Percentiles rank a stretch among this genome's conserved stretches.
phyloP scores from a whole-genome alignment of 2,797 vertebrate species.

The Pteronotus mesoamericanus region DNA sequence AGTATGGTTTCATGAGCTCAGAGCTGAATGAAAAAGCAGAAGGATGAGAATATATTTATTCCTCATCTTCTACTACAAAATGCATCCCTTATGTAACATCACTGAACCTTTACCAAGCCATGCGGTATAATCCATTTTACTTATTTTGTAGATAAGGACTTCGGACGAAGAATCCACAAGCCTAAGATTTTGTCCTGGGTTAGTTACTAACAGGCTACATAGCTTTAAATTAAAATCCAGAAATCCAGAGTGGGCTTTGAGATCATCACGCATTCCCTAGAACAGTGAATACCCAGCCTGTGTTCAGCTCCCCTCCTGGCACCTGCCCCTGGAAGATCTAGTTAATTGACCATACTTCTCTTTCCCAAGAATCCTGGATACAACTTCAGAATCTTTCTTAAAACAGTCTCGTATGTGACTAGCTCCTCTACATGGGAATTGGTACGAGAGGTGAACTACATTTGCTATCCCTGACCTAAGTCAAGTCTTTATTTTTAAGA shows the following conservation, averaged over 20 bases:
- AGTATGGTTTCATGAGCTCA: background rate
- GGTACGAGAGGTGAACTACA: background rate
- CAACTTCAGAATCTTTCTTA: background rate
- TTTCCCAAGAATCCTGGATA: background rate
- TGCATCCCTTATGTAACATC: accelerated
- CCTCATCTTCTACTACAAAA: background rate
- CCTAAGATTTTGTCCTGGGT: background rate
- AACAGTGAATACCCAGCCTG: background rate
- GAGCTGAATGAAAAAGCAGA: background rate
- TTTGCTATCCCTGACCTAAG: background rate
- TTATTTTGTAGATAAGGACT: background rate
- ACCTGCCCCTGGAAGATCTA: background rate
- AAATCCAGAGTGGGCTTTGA: background rate
- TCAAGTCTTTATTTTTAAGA: background rate
- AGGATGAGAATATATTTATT: background rate
- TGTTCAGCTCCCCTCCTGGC: accelerated
- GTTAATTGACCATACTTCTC: background rate
- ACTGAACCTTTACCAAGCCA: background rate
- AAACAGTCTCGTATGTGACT: background rate
- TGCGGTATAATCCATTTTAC: too few relatives aligned
- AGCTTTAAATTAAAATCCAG: background rate
- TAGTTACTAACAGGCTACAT: background rate
- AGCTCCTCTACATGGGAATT: background rate
- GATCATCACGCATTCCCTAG: background rate
- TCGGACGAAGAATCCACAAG: background rate